Evolutionary conservation across 2,113 vertebrate species (phyloP).

Genomic region (Canis aureus): DNA sequence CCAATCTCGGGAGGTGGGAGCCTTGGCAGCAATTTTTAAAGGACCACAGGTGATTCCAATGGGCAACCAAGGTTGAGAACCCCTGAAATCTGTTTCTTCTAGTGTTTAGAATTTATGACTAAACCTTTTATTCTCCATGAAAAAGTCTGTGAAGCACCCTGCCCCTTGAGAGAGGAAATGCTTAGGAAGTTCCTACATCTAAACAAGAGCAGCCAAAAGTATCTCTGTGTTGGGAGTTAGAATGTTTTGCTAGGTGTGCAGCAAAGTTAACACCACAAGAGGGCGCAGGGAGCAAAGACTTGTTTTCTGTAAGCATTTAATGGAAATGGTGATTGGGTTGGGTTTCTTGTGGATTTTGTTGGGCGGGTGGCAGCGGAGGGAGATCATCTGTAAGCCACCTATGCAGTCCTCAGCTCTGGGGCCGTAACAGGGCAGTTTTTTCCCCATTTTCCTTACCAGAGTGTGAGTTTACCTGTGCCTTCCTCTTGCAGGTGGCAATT

Average conservation of each 20-base stretch:
- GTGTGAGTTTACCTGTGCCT: background rate
- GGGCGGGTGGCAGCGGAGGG: rapidly evolving
- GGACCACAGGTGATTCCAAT: background rate
- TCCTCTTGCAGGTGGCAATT: conserved; percentile 92
- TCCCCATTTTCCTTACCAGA: background rate
- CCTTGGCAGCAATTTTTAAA: background rate
- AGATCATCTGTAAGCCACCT: rapidly evolving
- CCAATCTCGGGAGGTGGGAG: background rate
- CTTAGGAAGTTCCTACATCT: background rate
- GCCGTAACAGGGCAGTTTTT: background rate
- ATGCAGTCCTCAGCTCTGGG: background rate
- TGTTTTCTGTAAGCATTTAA: background rate
- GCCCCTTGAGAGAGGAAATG: background rate
- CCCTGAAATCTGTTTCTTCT: background rate
- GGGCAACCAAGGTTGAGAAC: background rate
- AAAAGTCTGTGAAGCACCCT: background rate
- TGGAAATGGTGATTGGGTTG: background rate
- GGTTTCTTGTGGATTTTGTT: background rate
- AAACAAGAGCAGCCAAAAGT: background rate
- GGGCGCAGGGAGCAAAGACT: conserved; percentile 73
- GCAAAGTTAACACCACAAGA: conserved; percentile 78
- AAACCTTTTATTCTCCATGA: background rate
- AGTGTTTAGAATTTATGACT: background rate
- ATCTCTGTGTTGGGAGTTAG: too few relatives aligned
- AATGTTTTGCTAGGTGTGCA: background rate